Evolutionary conservation across 1,140 invertebrate species (phyloP).

Genomic region (Sinonovacula constricta): DNA sequence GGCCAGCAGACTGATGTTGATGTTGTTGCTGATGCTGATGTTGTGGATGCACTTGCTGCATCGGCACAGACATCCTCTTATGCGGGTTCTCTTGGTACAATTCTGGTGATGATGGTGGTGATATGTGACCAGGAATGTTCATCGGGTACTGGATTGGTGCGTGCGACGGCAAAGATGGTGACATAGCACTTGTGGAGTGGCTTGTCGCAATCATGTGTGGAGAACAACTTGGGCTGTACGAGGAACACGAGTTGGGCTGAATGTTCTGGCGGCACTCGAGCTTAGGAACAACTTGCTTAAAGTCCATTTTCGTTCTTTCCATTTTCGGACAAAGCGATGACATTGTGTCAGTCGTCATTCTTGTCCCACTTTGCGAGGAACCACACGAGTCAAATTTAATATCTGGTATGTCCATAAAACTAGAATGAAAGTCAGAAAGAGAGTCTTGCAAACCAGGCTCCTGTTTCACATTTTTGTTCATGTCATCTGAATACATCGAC

Average conservation of each 20-base stretch:
- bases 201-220: no score
- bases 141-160: constrained; percentile 62
- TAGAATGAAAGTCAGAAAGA: constrained; percentile 74
- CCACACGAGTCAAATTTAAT: constrained; percentile 72
- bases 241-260: constrained; percentile 60
- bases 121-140: constrained; percentile 78
- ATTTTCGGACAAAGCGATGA: constrained; percentile 29
- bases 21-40: constrained; percentile 56
- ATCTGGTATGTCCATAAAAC: constrained; percentile 76
- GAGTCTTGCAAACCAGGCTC: constrained; percentile 55
- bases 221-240: no score
- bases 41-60: constrained; percentile 67
- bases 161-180: constrained; percentile 41
- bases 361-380: constrained; percentile 38
- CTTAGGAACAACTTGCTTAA: constrained; percentile 63
- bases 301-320: constrained; percentile 61
- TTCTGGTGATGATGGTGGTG: constrained; percentile 81
- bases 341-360: not conserved
- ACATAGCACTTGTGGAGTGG: constrained; percentile 47
- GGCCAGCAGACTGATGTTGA: constrained; percentile 50
- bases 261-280: constrained; percentile 60
- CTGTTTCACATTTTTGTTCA: constrained; percentile 64
- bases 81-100: constrained; percentile 59
- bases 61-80: constrained; percentile 51
- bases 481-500: constrained; percentile 68